Conservation (phyloP, 2,797 vertebrate genomes). For the Percopsis omiscomaycus region DNA sequence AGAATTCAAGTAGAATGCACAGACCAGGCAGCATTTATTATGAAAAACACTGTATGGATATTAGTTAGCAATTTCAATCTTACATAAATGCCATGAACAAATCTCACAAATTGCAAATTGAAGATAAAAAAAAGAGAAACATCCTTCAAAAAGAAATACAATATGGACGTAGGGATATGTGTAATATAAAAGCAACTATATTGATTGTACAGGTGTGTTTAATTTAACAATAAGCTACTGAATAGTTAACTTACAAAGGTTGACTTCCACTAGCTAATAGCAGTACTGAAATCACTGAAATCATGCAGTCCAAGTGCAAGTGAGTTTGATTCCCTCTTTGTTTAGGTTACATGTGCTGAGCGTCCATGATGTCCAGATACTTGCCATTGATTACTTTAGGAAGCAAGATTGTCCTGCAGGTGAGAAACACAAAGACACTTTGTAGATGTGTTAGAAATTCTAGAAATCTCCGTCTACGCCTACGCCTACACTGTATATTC, state of each 20-base stretch:
- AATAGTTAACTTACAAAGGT: neutral
- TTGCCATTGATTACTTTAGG: conserved; percentile 89
- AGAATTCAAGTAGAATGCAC: conserved; percentile 2
- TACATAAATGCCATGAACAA: too few species aligned
- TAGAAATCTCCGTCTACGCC: too few species aligned
- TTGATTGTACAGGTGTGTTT: conserved; percentile 3
- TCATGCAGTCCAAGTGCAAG: conserved; percentile 28
- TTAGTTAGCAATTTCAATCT: too few species aligned
- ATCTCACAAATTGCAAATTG: too few species aligned
- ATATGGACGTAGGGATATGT: conserved; percentile 18
- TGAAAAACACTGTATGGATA: neutral
- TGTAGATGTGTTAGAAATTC: too few species aligned
- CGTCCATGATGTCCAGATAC: conserved; percentile 91
- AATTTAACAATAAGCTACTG: conserved; percentile 11
- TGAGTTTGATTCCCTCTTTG: conserved; percentile 15
- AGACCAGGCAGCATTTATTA: conserved; percentile 7
- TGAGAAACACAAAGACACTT: conserved; percentile 29
- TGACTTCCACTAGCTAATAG: conserved; percentile 1
- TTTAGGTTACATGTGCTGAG: conserved; percentile 78
- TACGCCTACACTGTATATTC: neutral
- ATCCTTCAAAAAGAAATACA: conserved; percentile 1
- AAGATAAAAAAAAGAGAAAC: conserved; percentile 1
- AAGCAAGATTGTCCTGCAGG: conserved; percentile 83
- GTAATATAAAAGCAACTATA: conserved; percentile 19
- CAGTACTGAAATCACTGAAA: neutral